phyloP scores from a whole-genome alignment of 2,113 vertebrate species.

The Aegithalos caudatus region DNA sequence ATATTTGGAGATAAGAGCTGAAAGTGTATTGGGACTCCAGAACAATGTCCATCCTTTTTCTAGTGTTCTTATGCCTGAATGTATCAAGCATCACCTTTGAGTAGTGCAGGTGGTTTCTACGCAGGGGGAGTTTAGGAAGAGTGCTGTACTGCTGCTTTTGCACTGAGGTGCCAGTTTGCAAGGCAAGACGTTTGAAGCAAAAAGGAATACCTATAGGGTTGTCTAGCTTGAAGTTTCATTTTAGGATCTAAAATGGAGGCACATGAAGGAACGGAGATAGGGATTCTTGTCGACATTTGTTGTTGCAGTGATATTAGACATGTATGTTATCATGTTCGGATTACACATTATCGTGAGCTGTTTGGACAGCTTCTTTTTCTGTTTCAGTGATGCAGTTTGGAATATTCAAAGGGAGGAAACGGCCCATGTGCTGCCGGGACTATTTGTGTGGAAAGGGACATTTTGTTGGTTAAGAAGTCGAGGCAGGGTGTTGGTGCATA shows the following conservation, averaged over 20 bases:
- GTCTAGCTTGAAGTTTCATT: neutral
- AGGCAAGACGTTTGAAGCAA: neutral
- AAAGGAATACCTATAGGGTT: neutral
- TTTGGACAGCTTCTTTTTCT: neutral
- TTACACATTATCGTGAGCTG: neutral
- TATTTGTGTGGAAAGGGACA: neutral
- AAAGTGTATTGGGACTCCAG: neutral
- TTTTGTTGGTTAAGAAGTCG: neutral
- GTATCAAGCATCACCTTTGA: accelerated
- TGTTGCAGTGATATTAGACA: neutral
- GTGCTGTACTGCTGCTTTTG: neutral
- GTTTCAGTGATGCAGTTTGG: neutral
- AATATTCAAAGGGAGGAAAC: neutral
- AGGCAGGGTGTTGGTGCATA: accelerated
- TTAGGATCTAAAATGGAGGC: slow-evolving; percentile 22
- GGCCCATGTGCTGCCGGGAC: neutral
- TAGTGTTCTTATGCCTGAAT: neutral
- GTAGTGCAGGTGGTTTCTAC: neutral
- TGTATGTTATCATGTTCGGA: accelerated
- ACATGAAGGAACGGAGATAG: neutral
- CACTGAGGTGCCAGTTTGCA: neutral
- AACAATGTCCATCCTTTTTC: neutral
- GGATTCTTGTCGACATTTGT: neutral
- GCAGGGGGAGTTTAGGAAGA: neutral
- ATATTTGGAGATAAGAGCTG: neutral